These are phyloP conservation scores for Cydia splendana DNA, from an alignment of 1,140 invertebrate species.

Conservation along the genomic window DNA sequence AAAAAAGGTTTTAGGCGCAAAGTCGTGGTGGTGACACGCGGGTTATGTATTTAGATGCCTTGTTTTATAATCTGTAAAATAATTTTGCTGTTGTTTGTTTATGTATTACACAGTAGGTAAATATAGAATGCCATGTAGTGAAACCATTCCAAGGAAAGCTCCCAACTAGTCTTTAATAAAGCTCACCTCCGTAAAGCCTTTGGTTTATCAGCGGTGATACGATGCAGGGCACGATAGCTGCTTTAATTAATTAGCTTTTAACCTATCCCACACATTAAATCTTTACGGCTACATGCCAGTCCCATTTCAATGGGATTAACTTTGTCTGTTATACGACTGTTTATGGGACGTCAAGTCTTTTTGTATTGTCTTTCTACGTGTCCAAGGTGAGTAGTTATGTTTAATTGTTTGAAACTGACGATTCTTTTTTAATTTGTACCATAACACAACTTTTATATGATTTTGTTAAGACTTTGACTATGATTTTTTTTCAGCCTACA, in stretches of 20 bases:
- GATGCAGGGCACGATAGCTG: conserved; percentile 41
- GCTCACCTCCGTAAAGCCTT: conserved; percentile 12
- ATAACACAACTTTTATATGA: not conserved
- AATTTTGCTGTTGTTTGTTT: too few relatives aligned
- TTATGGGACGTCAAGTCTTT: conserved; percentile 4
- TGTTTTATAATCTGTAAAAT: too few relatives aligned
- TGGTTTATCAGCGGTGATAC: conserved; percentile 23
- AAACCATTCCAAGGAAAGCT: not conserved
- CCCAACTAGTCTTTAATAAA: conserved; percentile 23
- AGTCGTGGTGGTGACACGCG: too few relatives aligned
- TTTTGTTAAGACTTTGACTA: too few relatives aligned
- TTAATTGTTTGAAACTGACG: not conserved
- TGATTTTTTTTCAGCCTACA: too few relatives aligned
- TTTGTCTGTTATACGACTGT: conserved; percentile 23
- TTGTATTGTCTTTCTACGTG: not conserved
- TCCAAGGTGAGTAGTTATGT: not conserved
- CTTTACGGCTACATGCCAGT: conserved; percentile 51
- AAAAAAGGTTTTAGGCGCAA: too few relatives aligned
- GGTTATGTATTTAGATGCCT: too few relatives aligned
- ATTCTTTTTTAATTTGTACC: not conserved
- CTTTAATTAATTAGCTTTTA: conserved; percentile 67
- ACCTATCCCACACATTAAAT: conserved; percentile 71
- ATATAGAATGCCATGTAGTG: not conserved
- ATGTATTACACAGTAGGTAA: too few relatives aligned
- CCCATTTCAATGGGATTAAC: conserved; percentile 25